These are phyloP conservation scores for Spheniscus humboldti DNA, from an alignment of 2,797 vertebrate genomes.

Conservation along the genomic window DNA sequence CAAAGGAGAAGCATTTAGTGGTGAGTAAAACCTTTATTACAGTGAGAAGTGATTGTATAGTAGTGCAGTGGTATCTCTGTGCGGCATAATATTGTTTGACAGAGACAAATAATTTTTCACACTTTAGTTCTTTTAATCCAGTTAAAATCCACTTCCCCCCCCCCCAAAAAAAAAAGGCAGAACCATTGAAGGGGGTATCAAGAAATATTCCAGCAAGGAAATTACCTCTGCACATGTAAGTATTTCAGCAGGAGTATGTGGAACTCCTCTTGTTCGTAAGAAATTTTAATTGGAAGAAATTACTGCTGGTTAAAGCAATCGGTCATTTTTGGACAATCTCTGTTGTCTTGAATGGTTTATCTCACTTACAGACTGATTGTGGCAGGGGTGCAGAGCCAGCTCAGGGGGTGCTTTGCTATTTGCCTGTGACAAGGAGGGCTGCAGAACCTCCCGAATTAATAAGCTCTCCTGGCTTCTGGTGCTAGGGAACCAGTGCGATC, in stretches of 20 bases:
- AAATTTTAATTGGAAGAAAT: neutral
- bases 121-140: neutral
- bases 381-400: neutral
- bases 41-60: neutral
- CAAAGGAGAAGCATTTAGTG: neutral
- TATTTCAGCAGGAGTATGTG: neutral
- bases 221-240: neutral
- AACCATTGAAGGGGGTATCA: neutral
- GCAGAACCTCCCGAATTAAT: neutral
- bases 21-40: neutral
- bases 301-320: neutral
- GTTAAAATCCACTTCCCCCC: neutral
- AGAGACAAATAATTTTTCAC: neutral
- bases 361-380: neutral
- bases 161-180: neutral
- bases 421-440: neutral
- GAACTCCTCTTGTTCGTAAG: neutral
- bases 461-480: neutral
- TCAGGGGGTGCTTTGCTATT: neutral
- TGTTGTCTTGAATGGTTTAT: neutral
- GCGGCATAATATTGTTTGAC: neutral
- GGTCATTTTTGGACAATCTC: neutral
- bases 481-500: neutral
- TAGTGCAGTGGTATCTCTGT: neutral
- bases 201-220: neutral